These are phyloP conservation scores for Phoxinus phoxinus DNA, from an alignment of 2,113 vertebrate genomes.

Conservation along the genomic window DNA sequence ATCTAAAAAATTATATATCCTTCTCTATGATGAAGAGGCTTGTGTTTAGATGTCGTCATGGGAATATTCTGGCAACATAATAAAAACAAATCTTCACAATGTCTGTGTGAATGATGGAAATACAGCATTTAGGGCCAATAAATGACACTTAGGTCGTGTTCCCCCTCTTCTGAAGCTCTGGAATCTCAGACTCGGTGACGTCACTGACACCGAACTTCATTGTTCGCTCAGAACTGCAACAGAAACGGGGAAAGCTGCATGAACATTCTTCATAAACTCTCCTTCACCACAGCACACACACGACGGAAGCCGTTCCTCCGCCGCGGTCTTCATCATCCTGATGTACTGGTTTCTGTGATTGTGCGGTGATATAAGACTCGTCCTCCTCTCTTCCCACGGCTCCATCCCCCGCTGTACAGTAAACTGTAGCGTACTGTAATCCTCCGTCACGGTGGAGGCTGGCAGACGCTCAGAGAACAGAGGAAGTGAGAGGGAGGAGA, in stretches of 20 bases:
- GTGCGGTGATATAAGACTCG: background rate
- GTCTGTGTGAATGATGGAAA: background rate
- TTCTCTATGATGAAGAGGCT: background rate
- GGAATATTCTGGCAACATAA: background rate
- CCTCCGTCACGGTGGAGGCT: slow-evolving; percentile 98
- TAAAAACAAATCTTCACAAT: background rate
- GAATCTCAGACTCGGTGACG: too few species aligned
- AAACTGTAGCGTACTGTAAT: slow-evolving; percentile 83
- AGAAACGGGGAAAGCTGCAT: background rate
- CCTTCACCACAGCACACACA: background rate
- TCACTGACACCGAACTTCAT: background rate
- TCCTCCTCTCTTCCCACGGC: slow-evolving; percentile 17
- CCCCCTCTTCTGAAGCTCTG: background rate
- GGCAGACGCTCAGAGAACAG: slow-evolving; percentile 89
- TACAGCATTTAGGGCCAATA: background rate
- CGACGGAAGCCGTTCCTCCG: background rate
- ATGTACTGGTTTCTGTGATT: background rate
- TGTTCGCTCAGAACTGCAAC: background rate
- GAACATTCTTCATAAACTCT: background rate
- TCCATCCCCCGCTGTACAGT: background rate
- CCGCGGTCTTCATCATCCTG: background rate
- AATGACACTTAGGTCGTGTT: background rate
- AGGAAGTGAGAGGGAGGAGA: slow-evolving; percentile 70
- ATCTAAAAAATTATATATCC: background rate
- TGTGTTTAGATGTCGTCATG: background rate